Evolutionary conservation across 2,113 vertebrate species (phyloP).

Genomic region (Camelus bactrianus): DNA sequence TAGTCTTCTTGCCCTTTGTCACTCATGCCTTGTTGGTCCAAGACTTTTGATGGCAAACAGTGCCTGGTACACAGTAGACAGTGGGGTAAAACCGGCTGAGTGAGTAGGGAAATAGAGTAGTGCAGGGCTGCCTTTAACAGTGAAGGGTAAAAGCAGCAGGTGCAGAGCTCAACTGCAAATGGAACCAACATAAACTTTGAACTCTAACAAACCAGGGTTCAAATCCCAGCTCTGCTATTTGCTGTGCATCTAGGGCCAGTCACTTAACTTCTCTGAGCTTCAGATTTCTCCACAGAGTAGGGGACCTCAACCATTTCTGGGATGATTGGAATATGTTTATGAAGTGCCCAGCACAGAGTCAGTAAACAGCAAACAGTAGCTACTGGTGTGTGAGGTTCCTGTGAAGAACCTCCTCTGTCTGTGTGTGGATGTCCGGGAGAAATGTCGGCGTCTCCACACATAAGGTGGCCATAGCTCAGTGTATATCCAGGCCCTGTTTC

Average conservation of each 20-base stretch:
- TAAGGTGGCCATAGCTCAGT: not conserved
- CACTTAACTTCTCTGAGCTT: not conserved
- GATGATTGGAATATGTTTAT: not conserved
- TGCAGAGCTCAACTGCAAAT: not conserved
- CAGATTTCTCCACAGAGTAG: not conserved
- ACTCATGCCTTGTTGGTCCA: fast-evolving
- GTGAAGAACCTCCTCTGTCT: not conserved
- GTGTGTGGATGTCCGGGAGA: not conserved
- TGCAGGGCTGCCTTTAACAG: not conserved
- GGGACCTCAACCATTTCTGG: not conserved
- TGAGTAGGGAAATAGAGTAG: not conserved
- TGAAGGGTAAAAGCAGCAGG: not conserved
- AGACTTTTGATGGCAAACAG: not conserved
- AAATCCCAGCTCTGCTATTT: not conserved
- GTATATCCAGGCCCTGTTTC: too few species aligned
- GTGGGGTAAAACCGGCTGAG: not conserved
- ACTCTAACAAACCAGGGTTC: not conserved
- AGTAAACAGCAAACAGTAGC: not conserved
- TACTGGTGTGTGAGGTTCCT: too few species aligned
- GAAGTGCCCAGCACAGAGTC: not conserved
- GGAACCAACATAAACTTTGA: not conserved
- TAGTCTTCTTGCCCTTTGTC: not conserved
- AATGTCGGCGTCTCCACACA: not conserved
- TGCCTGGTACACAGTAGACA: too few species aligned
- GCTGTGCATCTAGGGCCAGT: not conserved